Percentiles rank a stretch among this genome's conserved stretches.
Conservation (phyloP, 1,140 invertebrate genomes). For the Tetragonula clypearis region DNA sequence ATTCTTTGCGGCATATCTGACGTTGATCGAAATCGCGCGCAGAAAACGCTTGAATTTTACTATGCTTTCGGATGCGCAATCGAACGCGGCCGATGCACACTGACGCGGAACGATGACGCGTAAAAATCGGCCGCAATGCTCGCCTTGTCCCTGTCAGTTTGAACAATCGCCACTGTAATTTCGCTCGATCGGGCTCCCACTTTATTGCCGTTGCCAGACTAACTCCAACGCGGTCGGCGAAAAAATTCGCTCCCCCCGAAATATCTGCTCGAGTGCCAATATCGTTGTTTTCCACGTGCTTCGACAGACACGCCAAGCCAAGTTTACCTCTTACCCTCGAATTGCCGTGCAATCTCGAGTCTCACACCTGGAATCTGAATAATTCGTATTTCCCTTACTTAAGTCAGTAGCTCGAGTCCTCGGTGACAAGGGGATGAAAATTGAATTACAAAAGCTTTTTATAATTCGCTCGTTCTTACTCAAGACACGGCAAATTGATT, state of each 20-base stretch:
- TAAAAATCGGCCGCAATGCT: conserved; percentile 24
- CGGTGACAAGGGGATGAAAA: no score
- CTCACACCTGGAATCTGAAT: not conserved
- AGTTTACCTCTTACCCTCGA: not conserved
- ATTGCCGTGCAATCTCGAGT: not conserved
- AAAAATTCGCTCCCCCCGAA: not conserved
- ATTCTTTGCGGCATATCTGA: not conserved
- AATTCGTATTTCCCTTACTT: not conserved
- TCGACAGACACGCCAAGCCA: no score
- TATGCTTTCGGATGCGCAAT: not conserved
- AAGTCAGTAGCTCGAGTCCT: no score
- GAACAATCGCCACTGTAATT: conserved; percentile 19
- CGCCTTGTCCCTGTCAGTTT: conserved; percentile 18
- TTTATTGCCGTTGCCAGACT: conserved; percentile 1
- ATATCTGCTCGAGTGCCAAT: not conserved
- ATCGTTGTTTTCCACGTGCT: not conserved
- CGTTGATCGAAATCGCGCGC: not conserved
- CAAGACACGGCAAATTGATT: conserved; percentile 66
- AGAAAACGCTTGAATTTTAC: not conserved
- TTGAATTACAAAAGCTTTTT: conserved; percentile 11
- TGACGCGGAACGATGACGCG: conserved; percentile 10
- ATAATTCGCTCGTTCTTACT: conserved; percentile 70
- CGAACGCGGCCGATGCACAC: not conserved
- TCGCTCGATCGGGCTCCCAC: not conserved
- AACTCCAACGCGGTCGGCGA: not conserved